Base-by-base conservation (phyloP, 2,888 invertebrate genomes). In the Molorchus minor region DNA sequence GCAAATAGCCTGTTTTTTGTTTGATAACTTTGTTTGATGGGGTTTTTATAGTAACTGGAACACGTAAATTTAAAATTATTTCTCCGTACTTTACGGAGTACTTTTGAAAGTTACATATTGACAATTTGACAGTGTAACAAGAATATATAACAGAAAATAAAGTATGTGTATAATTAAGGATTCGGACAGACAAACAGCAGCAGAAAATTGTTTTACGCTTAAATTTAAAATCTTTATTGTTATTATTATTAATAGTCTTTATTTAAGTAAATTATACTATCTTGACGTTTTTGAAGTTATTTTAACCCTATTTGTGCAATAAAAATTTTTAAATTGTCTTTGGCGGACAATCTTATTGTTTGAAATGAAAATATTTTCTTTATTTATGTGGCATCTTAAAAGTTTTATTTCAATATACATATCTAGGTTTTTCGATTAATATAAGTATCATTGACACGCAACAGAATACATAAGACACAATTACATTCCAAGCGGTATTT, bases 1-100 rank as follows among this genome's bases (percentile, higher is more conserved):
- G 73, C 78, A 77, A 79, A 79, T 78, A 75, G 79, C 76, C 78
- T 79, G 78, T 79, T 79, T 25, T 80, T 79, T 79, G 79, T 80
- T 79, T 78, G 79, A 80, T 80, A 80, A 79, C 78, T 79, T 78
- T 79, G 78, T 80, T 80, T 79, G 79, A 79, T 80, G 76, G 79
- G 72, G 79, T 79, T 79, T 79, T 79, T 79, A 77, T 76, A 68
- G 75, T 71, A 71, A 70, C 74, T 70, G 71, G 71, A 72, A 71
- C 75, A 77, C 76, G 77, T 80, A 79, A 79, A 79, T 79, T 77
- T 77, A 75, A 78, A 79, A 79, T 79, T 77, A 77, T 76, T 61
- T 52, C 57, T 47, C 59, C 29, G 21, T 35, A 53, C 52, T 56
- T 63, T 56, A 51, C 52, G 43, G 61, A 57, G 53, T 61, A 66